These are phyloP conservation scores for Hemithea aestivaria DNA, from an alignment of 2,888 invertebrate genomes.

Conservation along the genomic window DNA sequence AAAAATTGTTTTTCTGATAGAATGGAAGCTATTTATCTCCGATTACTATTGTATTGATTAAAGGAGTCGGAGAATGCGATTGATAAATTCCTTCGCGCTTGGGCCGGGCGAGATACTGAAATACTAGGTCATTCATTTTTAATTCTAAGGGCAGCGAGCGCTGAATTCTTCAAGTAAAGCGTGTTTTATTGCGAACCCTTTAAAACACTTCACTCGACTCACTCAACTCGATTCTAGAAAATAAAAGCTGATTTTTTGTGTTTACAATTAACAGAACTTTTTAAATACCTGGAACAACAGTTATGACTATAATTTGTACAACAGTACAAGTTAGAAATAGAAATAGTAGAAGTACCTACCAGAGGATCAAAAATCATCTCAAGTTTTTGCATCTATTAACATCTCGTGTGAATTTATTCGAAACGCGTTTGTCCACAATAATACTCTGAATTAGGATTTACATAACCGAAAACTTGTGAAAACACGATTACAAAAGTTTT, in stretches of 20 bases:
- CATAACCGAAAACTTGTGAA: constrained; percentile 64
- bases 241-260: too few relatives aligned
- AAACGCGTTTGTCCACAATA: constrained; percentile 33
- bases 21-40: constrained; percentile 55
- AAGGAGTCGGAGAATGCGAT: constrained; percentile 37
- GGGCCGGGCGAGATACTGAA: constrained; percentile 13
- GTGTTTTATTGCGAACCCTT: constrained; percentile 17
- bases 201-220: background rate
- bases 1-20: constrained; percentile 62
- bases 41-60: constrained; percentile 60
- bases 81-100: constrained; percentile 29
- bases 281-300: too few relatives aligned
- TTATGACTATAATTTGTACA: too few relatives aligned
- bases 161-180: constrained; percentile 18
- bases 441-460: constrained; percentile 64
- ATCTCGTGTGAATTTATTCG: constrained; percentile 23
- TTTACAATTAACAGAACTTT: too few relatives aligned
- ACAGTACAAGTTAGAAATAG: too few relatives aligned
- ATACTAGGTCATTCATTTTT: constrained; percentile 26
- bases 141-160: constrained; percentile 21
- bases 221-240: too few relatives aligned
- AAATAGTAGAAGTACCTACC: too few relatives aligned
- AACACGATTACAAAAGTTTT: constrained; percentile 73
- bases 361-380: too few relatives aligned
- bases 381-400: too few relatives aligned